Evolutionary conservation across 2,797 vertebrate species (phyloP).

Genomic region (Psittacula derbiana): DNA sequence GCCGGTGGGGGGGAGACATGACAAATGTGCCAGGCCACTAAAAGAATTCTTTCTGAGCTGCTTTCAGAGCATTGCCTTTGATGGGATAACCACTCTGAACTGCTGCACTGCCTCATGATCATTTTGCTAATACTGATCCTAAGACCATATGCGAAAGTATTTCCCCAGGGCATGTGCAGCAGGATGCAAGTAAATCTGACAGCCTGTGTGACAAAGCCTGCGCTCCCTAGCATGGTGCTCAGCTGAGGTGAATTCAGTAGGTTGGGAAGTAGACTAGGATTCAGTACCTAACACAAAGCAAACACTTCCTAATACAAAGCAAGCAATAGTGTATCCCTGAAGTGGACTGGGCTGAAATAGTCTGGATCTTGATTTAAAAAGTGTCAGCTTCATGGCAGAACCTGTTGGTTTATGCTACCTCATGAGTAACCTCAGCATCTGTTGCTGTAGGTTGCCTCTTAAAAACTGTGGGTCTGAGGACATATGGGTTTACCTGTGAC

Average conservation of each 20-base stretch:
- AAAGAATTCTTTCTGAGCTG: background rate
- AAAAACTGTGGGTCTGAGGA: background rate
- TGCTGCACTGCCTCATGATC: background rate
- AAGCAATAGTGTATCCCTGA: background rate
- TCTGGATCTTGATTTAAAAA: background rate
- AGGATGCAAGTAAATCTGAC: background rate
- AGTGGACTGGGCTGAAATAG: background rate
- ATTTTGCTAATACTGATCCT: background rate
- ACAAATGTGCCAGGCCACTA: background rate
- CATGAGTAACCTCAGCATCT: background rate
- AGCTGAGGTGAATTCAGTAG: background rate
- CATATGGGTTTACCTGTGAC: background rate
- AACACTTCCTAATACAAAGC: background rate
- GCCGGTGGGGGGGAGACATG: background rate
- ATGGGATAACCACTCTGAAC: background rate
- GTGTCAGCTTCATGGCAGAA: background rate
- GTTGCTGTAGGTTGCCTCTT: background rate
- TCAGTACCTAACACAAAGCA: background rate
- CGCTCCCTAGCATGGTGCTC: fast-evolving
- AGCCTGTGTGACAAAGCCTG: background rate
- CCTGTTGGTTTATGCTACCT: background rate
- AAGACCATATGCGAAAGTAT: background rate
- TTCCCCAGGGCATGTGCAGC: background rate
- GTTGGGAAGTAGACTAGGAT: background rate
- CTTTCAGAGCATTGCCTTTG: background rate